phyloP scores from a whole-genome alignment of 2,888 invertebrate genomes.

The Drosophila ustulata region DNA sequence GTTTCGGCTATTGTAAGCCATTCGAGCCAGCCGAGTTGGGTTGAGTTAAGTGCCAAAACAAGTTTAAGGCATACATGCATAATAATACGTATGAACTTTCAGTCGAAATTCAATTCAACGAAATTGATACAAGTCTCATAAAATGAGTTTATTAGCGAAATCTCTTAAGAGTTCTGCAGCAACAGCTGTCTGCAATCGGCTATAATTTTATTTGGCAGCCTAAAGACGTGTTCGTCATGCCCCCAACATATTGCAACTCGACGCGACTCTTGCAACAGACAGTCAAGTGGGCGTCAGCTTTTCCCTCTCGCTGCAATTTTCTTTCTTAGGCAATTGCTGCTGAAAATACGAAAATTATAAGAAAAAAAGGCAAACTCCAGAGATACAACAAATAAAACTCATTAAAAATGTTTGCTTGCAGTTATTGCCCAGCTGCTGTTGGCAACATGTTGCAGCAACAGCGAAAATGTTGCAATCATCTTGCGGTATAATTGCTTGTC shows the following conservation, averaged over 20 bases:
- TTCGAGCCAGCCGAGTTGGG: constrained; percentile 2
- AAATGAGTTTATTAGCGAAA: not conserved
- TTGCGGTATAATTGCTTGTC: constrained; percentile 35
- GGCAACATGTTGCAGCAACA: constrained; percentile 63
- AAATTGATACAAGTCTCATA: constrained; percentile 1
- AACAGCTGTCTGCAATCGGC: not conserved
- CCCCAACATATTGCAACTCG: not conserved
- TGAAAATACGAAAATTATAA: constrained; percentile 6
- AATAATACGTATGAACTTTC: not conserved
- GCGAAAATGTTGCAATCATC: constrained; percentile 56
- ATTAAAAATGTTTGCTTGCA: constrained; percentile 62
- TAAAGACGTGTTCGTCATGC: not conserved
- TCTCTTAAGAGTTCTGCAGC: not conserved
- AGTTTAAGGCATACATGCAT: constrained; percentile 43
- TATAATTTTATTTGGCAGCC: not conserved
- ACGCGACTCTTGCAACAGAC: constrained; percentile 36
- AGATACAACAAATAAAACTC: constrained; percentile 42
- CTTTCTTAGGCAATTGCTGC: constrained; percentile 31
- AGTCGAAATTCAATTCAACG: not conserved
- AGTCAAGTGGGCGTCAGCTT: constrained; percentile 46
- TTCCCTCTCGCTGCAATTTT: constrained; percentile 32
- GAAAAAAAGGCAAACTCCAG: constrained; percentile 11
- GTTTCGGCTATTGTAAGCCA: constrained; percentile 26
- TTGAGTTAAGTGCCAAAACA: constrained; percentile 57
- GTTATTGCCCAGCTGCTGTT: constrained; percentile 35